phyloP scores from a whole-genome alignment of 2,797 vertebrate genomes.

The Tamandua tetradactyla region DNA sequence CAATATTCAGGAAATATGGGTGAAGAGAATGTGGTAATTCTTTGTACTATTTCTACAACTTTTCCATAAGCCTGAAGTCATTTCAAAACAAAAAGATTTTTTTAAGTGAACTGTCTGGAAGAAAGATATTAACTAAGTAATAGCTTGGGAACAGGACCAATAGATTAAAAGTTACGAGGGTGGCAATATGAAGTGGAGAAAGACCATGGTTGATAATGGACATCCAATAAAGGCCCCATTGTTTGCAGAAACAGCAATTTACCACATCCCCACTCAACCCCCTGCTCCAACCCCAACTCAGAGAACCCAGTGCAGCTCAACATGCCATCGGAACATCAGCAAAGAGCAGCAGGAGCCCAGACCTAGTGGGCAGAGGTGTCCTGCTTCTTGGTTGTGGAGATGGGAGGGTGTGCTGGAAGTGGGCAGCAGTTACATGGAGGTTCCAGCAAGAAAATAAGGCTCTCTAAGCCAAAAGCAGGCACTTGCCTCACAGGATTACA shows the following conservation, averaged over 20 bases:
- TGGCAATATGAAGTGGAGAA: neutral
- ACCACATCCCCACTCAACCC: too few relatives aligned
- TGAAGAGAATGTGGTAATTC: neutral
- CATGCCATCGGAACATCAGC: neutral
- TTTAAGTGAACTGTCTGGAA: neutral
- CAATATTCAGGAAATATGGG: neutral
- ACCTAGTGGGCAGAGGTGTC: neutral
- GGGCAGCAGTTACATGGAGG: neutral
- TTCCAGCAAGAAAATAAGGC: neutral
- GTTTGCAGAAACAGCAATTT: rapidly evolving
- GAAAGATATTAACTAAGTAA: neutral
- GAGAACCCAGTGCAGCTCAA: neutral
- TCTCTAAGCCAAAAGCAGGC: neutral
- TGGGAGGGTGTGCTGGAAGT: neutral
- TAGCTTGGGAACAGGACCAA: neutral
- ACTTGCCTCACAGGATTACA: neutral
- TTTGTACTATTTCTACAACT: neutral
- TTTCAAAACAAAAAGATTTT: neutral
- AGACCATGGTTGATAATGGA: neutral
- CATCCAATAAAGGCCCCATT: neutral
- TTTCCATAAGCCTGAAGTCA: neutral
- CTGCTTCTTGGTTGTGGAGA: neutral
- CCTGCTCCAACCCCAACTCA: neutral
- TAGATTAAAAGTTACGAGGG: neutral
- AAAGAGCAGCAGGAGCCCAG: neutral